Conservation (phyloP, 2,888 invertebrate species). For the Sesia apiformis region DNA sequence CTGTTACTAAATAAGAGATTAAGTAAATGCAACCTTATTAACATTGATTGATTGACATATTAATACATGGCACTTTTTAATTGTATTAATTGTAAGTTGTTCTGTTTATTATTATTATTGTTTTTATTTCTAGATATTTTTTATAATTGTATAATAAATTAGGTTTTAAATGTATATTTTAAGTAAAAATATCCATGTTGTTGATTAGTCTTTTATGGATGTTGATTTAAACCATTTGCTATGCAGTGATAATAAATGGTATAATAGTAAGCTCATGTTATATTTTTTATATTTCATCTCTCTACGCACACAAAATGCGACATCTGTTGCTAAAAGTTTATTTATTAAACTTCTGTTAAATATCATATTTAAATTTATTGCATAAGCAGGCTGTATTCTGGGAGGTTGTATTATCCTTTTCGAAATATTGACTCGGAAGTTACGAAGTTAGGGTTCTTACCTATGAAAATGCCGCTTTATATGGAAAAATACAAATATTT, state of each 20-base stretch:
- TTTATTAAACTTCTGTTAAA: too few species aligned
- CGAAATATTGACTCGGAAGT: neutral
- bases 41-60: conserved; percentile 28
- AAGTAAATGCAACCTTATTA: conserved; percentile 30
- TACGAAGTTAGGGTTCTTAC: neutral
- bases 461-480: neutral
- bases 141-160: conserved; percentile 5
- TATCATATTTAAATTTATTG: too few species aligned
- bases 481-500: neutral
- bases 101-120: conserved; percentile 48
- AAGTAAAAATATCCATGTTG: conserved; percentile 66
- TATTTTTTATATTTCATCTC: too few species aligned
- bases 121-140: conserved; percentile 19
- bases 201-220: conserved; percentile 73
- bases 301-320: too few species aligned
- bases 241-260: conserved; percentile 72
- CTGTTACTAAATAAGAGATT: conserved; percentile 32
- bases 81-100: conserved; percentile 43
- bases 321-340: too few species aligned
- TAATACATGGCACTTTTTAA: conserved; percentile 59
- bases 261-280: conserved; percentile 30
- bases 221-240: conserved; percentile 72
- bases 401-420: neutral
- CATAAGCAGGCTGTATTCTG: too few species aligned
- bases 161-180: conserved; percentile 46